These are phyloP conservation scores for Okapia johnstoni DNA, from an alignment of 2,113 vertebrate species.

Conservation along the genomic window DNA sequence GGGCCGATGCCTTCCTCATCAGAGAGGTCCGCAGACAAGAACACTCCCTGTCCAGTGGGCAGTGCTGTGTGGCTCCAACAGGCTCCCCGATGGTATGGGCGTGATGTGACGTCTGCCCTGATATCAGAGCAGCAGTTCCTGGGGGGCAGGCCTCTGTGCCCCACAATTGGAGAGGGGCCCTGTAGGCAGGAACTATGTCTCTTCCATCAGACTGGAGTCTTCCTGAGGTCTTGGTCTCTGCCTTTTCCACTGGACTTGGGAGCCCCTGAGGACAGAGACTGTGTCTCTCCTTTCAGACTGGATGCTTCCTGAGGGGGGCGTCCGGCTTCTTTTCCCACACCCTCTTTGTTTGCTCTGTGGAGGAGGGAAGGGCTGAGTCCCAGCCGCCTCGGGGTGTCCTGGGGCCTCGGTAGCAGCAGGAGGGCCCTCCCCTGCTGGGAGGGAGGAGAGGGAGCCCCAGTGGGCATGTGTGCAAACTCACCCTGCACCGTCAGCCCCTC, in stretches of 20 bases:
- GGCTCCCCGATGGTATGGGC: neutral
- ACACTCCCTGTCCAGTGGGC: no score
- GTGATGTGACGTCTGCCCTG: neutral
- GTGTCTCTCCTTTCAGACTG: neutral
- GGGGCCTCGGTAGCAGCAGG: neutral
- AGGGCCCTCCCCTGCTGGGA: neutral
- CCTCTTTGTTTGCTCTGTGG: neutral
- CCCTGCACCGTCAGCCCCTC: constrained; percentile 59
- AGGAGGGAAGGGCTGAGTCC: neutral
- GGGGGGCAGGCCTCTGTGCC: neutral
- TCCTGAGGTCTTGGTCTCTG: neutral
- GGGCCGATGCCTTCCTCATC: neutral
- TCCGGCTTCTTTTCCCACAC: neutral
- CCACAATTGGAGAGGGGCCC: neutral
- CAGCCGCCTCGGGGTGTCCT: accelerated
- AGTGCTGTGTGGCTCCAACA: neutral
- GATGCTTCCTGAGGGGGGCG: neutral
- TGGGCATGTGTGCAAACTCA: constrained; percentile 66
- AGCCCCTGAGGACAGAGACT: neutral
- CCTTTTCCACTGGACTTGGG: neutral
- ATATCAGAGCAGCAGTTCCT: neutral
- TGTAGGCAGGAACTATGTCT: neutral
- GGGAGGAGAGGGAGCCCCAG: neutral
- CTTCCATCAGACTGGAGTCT: neutral
- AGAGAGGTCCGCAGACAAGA: no score